Conservation (phyloP, 1,140 invertebrate species). For the Phortica variegata region DNA sequence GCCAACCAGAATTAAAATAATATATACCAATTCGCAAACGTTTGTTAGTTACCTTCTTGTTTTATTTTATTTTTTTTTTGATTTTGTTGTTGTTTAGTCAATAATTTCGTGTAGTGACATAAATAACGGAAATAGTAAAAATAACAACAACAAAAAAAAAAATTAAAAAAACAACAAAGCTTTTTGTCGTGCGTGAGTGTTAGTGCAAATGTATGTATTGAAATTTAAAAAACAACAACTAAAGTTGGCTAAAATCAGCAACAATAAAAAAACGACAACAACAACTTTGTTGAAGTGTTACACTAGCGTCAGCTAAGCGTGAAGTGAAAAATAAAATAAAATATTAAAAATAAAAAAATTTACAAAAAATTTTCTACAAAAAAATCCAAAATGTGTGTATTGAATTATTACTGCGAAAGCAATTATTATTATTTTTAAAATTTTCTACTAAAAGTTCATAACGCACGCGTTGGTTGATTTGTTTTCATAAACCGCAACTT, state of each 20-base stretch:
- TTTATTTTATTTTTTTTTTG: conserved; percentile 48
- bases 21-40: too few relatives aligned
- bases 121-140: conserved; percentile 37
- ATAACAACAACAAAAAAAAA: conserved; percentile 22
- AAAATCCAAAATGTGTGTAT: conserved; percentile 27
- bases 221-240: conserved; percentile 22
- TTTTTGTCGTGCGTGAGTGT: conserved; percentile 15
- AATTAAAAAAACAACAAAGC: not conserved
- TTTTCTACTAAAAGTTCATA: too few relatives aligned
- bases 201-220: conserved; percentile 9
- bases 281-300: conserved; percentile 17
- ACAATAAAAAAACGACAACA: conserved; percentile 22
- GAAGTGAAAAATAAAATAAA: conserved; percentile 33
- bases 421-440: too few relatives aligned
- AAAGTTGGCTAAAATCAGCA: conserved; percentile 38
- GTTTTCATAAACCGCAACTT: too few relatives aligned
- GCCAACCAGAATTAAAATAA: conserved; percentile 18
- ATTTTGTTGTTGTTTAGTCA: conserved; percentile 16
- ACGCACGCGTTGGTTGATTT: too few relatives aligned
- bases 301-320: conserved; percentile 45
- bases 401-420: too few relatives aligned
- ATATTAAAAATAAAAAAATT: conserved; percentile 12
- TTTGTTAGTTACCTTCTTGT: conserved; percentile 22
- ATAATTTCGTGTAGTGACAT: conserved; percentile 20
- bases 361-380: conserved; percentile 5